Evolutionary conservation across 2,888 invertebrate genomes (phyloP), one percentile per base, ranked within the genome.

Genomic region (Mythimna lalbum): DNA sequence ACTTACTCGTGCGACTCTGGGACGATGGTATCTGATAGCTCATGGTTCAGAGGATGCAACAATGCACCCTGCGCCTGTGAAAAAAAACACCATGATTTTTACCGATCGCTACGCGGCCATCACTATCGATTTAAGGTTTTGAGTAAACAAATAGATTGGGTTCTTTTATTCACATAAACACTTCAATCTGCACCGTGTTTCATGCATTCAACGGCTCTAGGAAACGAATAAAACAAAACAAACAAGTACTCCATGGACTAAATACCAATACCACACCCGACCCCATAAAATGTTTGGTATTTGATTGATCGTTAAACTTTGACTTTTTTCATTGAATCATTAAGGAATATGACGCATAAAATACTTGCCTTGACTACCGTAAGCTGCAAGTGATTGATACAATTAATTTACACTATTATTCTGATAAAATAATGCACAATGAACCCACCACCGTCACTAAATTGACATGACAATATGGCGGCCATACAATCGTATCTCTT

Each of bases 1-100:
- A 98, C 98, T 98, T 96, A 98, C 98, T 98, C 91, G 98, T 97
- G 93, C 98, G 97, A 92, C 97, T 97, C 96, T 98, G 98, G 87
- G 98, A 97, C 80, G 97, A 96, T 90, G 97, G 97, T 97, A 98
- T 97, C 96, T 97, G 97, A 96, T 98, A 98, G 97, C 98, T 98
- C 98, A 98, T 98, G 97, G 96, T 97, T 97, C 96, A 96, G 94
- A 94, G 96, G 96, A 97, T 96, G 97, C 96, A 92, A 86, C 83
- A 88, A 90, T 93, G 95, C 96, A 96, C 96, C 96, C 96, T 96
- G 96, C 97, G 96, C 96, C 97, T 97, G 93, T 82, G 87, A 89
- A 93, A 89, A 49, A 90, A 88, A 87, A 86, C 80, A 86, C 87
- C 86, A 91, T 89, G 83, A 87, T 86, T 73, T 67, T 80, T 78